Evolutionary conservation across 1,140 invertebrate species (phyloP), one percentile per base, ranked within the genome.

Genomic region (Zeugodacus cucurbitae): DNA sequence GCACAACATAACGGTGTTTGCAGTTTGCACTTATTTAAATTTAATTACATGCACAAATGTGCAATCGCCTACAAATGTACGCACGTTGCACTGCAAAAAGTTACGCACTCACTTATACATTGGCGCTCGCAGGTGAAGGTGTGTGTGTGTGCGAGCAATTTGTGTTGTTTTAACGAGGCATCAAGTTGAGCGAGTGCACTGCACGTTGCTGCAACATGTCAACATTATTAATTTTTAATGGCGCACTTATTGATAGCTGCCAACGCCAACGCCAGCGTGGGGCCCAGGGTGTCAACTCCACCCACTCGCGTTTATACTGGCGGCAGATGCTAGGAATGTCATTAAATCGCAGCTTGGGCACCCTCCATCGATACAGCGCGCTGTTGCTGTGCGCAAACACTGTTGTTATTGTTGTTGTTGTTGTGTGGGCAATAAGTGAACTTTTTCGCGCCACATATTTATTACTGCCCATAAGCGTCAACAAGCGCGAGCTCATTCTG

Each of bases 201-300:
- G 70, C 70, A 74, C 70, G 70, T 74, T 74, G 70, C 37, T 74
- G 37, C 70, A 74, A 74, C 70, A 74, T 74, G 70, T 74, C 70
- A 74, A 74, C 32, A 74, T 74, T 74, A 74, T 74, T 74, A 74
- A 74, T 74, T 74, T 74, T 74, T 74, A 74, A 74, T 74, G 70
- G 70, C 70, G 37, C 70, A 74, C 37, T 74, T 74, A 74, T 74
- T 74, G 70, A 74, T 74, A 74, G 70, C 37, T 74, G 22, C 70
- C 17, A 41, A 34, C 5, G 20, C n/a, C 29, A 32, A 20, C 22
- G 37, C 22, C 3, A 34, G 70, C 37, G n/a, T 67, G 64, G 3
- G 26, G 5, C 8, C 29, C 64, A 7, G n/a, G 29, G 64, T 32
- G 70, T 74, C 29, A 74, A 74, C 70, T 26, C 70, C 48, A 17